Percentiles rank a stretch among this genome's conserved stretches.
These are phyloP conservation scores for Scaptodrosophila latifasciaeformis DNA, from an alignment of 2,888 invertebrate species.

Conservation along the genomic window DNA sequence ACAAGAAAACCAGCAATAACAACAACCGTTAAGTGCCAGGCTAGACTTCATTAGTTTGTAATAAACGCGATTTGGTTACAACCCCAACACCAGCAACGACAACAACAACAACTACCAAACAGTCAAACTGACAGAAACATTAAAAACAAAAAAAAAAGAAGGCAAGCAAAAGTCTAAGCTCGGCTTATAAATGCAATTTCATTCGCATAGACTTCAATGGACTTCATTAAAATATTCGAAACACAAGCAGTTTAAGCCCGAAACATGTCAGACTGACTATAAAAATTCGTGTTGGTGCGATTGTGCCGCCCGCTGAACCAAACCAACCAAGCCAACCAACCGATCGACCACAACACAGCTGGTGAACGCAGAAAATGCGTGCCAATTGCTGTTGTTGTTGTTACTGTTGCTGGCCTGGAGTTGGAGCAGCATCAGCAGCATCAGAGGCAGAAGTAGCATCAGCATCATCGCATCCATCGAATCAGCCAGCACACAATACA, in stretches of 20 bases:
- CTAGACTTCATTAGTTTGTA: constrained; percentile 68
- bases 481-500: constrained; percentile 11
- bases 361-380: constrained; percentile 21
- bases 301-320: constrained; percentile 11
- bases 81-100: constrained; percentile 36
- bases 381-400: constrained; percentile 28
- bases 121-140: constrained; percentile 53
- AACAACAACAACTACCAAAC: constrained; percentile 2
- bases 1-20: constrained; percentile 2
- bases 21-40: constrained; percentile 62
- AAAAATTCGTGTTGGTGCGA: constrained; percentile 36
- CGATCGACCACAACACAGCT: too few relatives aligned
- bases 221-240: constrained; percentile 68
- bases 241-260: constrained; percentile 60
- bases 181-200: constrained; percentile 67
- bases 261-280: constrained; percentile 51
- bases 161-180: constrained; percentile 49
- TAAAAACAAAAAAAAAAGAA: constrained; percentile 29
- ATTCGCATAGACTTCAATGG: constrained; percentile 67
- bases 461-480: too few relatives aligned
- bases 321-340: constrained; percentile 3
- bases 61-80: constrained; percentile 62
- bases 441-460: constrained; percentile 24
- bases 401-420: constrained; percentile 5
- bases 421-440: constrained; percentile 26